Percentiles rank a stretch among this genome's conserved stretches.
Evolutionary conservation across 2,888 invertebrate genomes (phyloP).

Genomic region (Lithophane ornitopus): DNA sequence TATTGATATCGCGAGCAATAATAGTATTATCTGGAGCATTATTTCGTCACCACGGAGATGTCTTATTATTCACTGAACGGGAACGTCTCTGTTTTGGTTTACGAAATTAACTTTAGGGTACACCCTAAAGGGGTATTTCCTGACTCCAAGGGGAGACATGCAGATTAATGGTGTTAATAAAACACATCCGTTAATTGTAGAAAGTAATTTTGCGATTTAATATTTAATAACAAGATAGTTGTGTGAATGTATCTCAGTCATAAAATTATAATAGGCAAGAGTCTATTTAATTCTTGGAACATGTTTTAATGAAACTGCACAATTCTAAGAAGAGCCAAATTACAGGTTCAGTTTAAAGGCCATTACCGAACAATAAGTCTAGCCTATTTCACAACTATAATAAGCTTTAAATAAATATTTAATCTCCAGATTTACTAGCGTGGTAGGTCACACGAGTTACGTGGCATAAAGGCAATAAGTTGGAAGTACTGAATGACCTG

Average conservation of each 20-base stretch:
- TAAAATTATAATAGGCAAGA: not conserved
- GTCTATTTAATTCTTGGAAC: not conserved
- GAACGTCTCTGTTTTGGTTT: conserved; percentile 84
- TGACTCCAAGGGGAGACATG: conserved; percentile 75
- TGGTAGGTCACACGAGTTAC: conserved; percentile 21
- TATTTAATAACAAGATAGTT: conserved; percentile 48
- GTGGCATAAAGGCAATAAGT: conserved; percentile 66
- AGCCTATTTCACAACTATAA: not conserved
- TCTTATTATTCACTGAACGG: conserved; percentile 83
- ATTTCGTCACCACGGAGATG: conserved; percentile 83
- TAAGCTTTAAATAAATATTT: conserved; percentile 32
- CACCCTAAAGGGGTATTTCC: conserved; percentile 78
- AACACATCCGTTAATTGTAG: conserved; percentile 78
- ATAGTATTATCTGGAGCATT: conserved; percentile 74
- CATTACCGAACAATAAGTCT: conserved; percentile 3
- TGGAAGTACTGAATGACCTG: conserved; percentile 76
- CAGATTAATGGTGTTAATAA: conserved; percentile 83
- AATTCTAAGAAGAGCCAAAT: not conserved
- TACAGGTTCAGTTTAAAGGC: not conserved
- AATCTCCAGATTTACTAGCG: conserved; percentile 13
- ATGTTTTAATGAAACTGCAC: not conserved
- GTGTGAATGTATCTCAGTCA: not conserved
- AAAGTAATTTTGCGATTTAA: conserved; percentile 67
- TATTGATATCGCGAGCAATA: conserved; percentile 71
- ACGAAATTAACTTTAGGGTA: conserved; percentile 82